Evolutionary conservation across 1,140 invertebrate species (phyloP).

Genomic region (Drosophila willistoni): DNA sequence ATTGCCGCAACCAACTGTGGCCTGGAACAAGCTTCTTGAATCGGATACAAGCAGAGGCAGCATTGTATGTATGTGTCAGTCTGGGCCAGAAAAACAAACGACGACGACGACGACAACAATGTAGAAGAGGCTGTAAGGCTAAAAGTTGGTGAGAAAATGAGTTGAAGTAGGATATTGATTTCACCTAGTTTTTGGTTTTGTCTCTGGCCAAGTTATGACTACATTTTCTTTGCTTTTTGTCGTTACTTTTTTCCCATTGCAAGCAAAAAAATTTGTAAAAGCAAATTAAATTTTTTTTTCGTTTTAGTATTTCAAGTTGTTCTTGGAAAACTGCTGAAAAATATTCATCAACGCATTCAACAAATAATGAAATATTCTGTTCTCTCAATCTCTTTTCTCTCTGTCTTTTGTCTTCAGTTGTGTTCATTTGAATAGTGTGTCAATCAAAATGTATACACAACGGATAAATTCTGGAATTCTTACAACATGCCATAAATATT

Average conservation of each 20-base stretch:
- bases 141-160: constrained; percentile 57
- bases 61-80: constrained; percentile 35
- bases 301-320: no score
- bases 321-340: background rate
- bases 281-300: background rate
- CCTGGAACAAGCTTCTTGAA: constrained; percentile 36
- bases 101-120: constrained; percentile 56
- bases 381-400: background rate
- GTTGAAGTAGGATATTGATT: constrained; percentile 68
- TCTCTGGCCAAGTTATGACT: constrained; percentile 28
- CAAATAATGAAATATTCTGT: constrained; percentile 3
- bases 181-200: constrained; percentile 64
- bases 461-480: constrained; percentile 2
- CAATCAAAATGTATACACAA: background rate
- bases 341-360: background rate
- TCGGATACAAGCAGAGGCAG: constrained; percentile 39
- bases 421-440: constrained; percentile 3
- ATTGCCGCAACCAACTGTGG: constrained; percentile 23
- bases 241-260: no score
- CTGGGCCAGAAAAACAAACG: background rate
- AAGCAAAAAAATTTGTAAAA: background rate
- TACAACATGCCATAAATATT: constrained; percentile 37
- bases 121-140: constrained; percentile 36
- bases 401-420: background rate
- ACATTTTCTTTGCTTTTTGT: background rate